Evolutionary conservation across 2,797 vertebrate species (phyloP).

Genomic region (Syndactyla subalaris): DNA sequence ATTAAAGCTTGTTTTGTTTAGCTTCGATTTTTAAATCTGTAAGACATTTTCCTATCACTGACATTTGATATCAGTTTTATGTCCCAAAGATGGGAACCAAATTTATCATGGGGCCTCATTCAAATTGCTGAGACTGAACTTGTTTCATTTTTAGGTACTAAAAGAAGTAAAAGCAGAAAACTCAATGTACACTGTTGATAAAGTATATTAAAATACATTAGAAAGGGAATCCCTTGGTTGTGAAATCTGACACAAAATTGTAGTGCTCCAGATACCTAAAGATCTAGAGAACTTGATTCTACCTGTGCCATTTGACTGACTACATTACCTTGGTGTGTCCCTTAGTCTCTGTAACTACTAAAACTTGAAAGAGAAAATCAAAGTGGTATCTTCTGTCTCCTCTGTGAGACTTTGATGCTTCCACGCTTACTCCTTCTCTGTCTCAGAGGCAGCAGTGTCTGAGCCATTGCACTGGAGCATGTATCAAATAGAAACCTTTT

Average conservation of each 20-base stretch:
- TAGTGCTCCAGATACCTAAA: background rate
- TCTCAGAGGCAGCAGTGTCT: background rate
- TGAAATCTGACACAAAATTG: background rate
- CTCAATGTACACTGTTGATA: background rate
- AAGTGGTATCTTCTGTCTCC: background rate
- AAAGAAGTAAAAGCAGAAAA: background rate
- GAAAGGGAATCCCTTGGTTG: background rate
- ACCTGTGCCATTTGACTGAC: background rate
- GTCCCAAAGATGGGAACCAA: background rate
- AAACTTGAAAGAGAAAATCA: background rate
- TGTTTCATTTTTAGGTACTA: background rate
- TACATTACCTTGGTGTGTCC: background rate
- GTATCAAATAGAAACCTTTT: background rate
- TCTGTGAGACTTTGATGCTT: background rate
- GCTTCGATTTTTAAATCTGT: slow-evolving; percentile 44
- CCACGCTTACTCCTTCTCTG: background rate
- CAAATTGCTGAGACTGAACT: background rate
- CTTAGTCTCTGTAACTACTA: background rate
- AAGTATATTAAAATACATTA: background rate
- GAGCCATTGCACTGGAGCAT: background rate
- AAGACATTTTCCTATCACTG: background rate
- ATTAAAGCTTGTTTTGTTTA: slow-evolving; percentile 17
- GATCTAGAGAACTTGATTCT: background rate
- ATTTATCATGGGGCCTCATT: background rate
- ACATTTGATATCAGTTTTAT: background rate